A percentile compares a stretch with the other conserved stretches of the same genome.
These are phyloP conservation scores for Pelusios castaneus DNA, from an alignment of 2,113 vertebrate genomes.

Conservation along the genomic window DNA sequence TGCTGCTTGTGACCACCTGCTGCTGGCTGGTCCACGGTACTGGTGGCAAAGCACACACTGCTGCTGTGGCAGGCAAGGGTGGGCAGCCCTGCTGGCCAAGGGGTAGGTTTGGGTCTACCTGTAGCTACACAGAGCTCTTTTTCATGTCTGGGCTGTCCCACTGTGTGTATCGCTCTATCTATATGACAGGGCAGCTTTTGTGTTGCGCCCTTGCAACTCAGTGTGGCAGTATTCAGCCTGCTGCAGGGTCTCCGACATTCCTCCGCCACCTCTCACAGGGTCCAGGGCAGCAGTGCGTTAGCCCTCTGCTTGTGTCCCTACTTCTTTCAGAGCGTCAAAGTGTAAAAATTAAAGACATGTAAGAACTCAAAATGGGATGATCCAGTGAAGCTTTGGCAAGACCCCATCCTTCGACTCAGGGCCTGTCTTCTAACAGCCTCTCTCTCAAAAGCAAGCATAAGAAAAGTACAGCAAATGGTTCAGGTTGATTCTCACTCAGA, in stretches of 20 bases:
- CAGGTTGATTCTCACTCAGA: rapidly evolving
- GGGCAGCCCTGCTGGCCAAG: no score
- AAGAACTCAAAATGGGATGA: background rate
- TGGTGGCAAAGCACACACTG: no score
- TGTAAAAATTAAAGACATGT: background rate
- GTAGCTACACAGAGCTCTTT: no score
- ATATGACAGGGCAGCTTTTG: background rate
- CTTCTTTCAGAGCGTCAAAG: background rate
- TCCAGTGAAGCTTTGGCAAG: background rate
- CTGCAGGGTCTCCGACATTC: background rate
- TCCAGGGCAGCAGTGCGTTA: background rate
- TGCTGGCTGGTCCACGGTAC: no score
- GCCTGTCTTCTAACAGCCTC: background rate
- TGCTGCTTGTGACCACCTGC: no score
- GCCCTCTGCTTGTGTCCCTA: background rate
- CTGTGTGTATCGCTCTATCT: no score
- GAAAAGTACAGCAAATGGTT: background rate
- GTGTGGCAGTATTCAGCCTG: background rate
- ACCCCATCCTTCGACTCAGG: background rate
- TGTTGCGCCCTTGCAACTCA: background rate
- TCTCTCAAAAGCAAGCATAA: background rate
- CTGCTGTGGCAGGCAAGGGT: no score
- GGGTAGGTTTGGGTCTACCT: no score
- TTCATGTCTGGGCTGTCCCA: no score
- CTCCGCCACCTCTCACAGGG: background rate